Base-by-base conservation (phyloP, 1,140 invertebrate genomes). In the Euschistus heros region DNA sequence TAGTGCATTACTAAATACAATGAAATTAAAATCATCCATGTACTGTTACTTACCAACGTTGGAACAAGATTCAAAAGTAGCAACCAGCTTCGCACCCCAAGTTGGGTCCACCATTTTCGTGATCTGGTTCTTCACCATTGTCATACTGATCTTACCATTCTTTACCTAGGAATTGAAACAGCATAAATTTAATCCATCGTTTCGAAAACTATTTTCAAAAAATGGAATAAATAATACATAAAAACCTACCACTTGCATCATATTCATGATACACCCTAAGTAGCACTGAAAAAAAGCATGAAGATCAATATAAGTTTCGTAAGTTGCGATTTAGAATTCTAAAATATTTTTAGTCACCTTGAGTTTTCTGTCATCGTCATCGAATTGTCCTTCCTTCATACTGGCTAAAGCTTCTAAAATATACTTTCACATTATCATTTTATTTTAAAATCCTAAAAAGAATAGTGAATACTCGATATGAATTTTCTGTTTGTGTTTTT, bases 101-200 rank as follows among this genome's bases (percentile, higher is more conserved):
- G 70, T 68, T 20, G 65, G 52, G 1, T 67, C 65, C 54, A 71
- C 61, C 68, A 71, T 69, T 22, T 69, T 63, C 30, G 68, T 67
- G 3, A 70, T 47, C 61, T 72, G 68, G 17, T 54, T 55, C 54
- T 47, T 33, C 0, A 71, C 60, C 26, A 60, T 60, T 1, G 59
- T 22, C 10, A 70, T 14, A 33, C 20, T 50, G 4, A 71, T 47
- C 62, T 68, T 68, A 14, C 67, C 68, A 46, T 70, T 68, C 66
- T 71, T 71, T 18, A 69, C 50, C 71, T 72, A 57, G 14, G n/a
- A 2, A 59, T 30, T 59, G 27, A 18, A 54, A 64, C 7, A 2
- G 18, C 63, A 50, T 30, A 52, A 37, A 15, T 57, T 24, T 7
- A 27, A 14, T 27, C 3, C n/a, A 27, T 6, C 18, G 7, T 2